These are phyloP conservation scores for Torymus aiolomorphi DNA, from an alignment of 2,888 invertebrate genomes.

Conservation along the genomic window DNA sequence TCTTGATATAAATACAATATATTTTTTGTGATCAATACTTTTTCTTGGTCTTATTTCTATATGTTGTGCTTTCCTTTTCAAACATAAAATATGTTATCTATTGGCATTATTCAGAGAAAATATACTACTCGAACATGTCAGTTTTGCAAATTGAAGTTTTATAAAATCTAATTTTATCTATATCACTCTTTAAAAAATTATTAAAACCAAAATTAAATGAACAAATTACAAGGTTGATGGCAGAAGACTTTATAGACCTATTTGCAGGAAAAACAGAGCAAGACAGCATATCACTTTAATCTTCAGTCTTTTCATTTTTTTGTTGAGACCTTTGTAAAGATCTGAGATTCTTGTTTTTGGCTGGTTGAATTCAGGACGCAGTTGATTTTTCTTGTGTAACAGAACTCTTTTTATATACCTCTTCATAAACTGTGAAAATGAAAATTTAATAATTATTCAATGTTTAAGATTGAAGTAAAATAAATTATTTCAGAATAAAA, in stretches of 20 bases:
- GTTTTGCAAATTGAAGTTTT: not conserved
- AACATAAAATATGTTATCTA: too few relatives aligned
- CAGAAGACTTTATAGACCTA: slow-evolving; percentile 9
- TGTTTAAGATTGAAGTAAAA: not conserved
- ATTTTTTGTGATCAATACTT: not conserved
- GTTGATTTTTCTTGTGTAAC: slow-evolving; percentile 23
- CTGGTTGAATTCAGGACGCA: slow-evolving; percentile 20
- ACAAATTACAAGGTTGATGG: slow-evolving; percentile 24
- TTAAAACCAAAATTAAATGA: slow-evolving; percentile 12
- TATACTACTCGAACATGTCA: not conserved
- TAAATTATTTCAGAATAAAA: not conserved
- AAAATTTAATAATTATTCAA: slow-evolving; percentile 9
- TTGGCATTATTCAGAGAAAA: too few relatives aligned
- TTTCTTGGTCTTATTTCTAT: slow-evolving; percentile 14
- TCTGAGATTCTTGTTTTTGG: slow-evolving; percentile 10
- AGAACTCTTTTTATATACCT: slow-evolving; percentile 51
- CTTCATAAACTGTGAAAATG: slow-evolving; percentile 41
- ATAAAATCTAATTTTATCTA: not conserved
- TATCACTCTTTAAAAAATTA: slow-evolving; percentile 4
- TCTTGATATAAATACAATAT: not conserved
- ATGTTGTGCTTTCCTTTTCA: not conserved
- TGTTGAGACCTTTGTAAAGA: not conserved
- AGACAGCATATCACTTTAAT: slow-evolving; percentile 21
- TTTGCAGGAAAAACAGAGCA: slow-evolving; percentile 26
- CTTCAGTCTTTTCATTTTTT: slow-evolving; percentile 42